These are phyloP conservation scores for Chitala chitala DNA, from an alignment of 2,113 vertebrate genomes.

Conservation along the genomic window DNA sequence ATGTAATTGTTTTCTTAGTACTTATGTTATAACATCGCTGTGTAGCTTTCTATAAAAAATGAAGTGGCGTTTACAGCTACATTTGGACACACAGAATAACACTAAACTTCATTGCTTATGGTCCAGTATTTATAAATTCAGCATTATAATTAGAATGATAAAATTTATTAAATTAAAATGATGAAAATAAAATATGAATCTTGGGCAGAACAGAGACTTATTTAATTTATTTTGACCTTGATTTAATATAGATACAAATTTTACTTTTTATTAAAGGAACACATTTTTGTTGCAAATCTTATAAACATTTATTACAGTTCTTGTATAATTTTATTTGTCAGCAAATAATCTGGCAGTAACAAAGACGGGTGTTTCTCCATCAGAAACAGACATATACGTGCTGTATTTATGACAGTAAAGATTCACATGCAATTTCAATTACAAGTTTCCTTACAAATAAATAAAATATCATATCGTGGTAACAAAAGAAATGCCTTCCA, in stretches of 20 bases:
- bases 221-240: conserved; percentile 34
- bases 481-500: too few relatives aligned
- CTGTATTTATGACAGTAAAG: conserved; percentile 5
- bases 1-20: too few relatives aligned
- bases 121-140: conserved; percentile 14
- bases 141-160: not conserved
- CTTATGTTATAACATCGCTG: too few relatives aligned
- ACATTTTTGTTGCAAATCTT: conserved; percentile 28
- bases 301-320: conserved; percentile 31
- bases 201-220: conserved; percentile 27
- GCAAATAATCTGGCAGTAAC: too few relatives aligned
- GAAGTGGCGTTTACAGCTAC: too few relatives aligned
- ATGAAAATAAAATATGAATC: conserved; percentile 2
- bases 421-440: not conserved
- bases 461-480: too few relatives aligned
- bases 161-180: conserved; percentile 8
- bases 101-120: not conserved
- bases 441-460: not conserved
- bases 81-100: too few relatives aligned
- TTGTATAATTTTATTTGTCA: conserved; percentile 8
- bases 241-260: conserved; percentile 36
- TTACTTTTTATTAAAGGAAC: conserved; percentile 30
- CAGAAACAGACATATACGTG: too few relatives aligned
- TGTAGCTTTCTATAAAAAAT: too few relatives aligned
- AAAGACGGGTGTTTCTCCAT: too few relatives aligned